phyloP scores from a whole-genome alignment of 1,140 invertebrate species.

The Nasonia vitripennis region DNA sequence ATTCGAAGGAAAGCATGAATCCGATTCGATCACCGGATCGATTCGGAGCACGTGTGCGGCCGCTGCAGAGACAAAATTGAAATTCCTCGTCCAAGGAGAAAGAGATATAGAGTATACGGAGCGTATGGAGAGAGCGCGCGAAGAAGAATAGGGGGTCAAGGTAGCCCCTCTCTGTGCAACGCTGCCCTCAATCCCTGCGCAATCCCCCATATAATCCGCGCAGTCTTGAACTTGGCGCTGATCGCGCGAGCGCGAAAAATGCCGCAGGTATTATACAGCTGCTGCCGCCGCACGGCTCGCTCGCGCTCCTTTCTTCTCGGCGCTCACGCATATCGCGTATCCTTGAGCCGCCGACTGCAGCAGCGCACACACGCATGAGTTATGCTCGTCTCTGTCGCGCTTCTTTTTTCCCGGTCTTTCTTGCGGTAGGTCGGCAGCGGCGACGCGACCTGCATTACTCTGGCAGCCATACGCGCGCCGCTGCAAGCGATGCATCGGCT shows the following conservation, averaged over 20 bases:
- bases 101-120: background rate
- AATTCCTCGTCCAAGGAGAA: conserved; percentile 9
- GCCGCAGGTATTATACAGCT: background rate
- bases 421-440: conserved; percentile 22
- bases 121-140: background rate
- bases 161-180: background rate
- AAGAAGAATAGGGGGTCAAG: conserved; percentile 38
- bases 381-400: background rate
- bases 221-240: conserved; percentile 40
- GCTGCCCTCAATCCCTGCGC: conserved; percentile 24
- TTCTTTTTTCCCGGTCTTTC: conserved; percentile 1
- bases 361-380: background rate
- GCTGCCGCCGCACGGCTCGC: background rate
- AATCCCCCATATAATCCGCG: conserved; percentile 31
- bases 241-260: background rate
- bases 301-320: background rate
- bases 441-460: background rate
- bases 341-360: background rate
- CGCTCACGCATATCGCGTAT: background rate
- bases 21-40: background rate
- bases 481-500: no score
- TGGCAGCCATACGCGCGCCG: background rate
- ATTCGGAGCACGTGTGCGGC: background rate
- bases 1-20: background rate
- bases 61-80: conserved; percentile 13